Evolutionary conservation across 2,888 invertebrate species (phyloP), one percentile per base, ranked within the genome.

Genomic region (Pollenia angustigena): DNA sequence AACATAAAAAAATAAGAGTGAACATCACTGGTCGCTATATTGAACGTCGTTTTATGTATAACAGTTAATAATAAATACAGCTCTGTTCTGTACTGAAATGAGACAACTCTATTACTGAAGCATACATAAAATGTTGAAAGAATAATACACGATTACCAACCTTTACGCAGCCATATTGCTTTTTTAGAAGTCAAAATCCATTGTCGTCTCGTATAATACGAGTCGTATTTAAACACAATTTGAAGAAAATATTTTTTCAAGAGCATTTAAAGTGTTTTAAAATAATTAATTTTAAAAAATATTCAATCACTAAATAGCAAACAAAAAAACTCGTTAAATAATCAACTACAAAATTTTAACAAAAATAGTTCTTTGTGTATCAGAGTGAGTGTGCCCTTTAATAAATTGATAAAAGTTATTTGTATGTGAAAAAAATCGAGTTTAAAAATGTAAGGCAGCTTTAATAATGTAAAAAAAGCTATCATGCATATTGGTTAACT

Each of bases 171-270:
- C 84, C 87, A 88, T 85, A 84, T 84, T 88, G 83, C 75, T 86
- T 84, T 85, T 85, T 79, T 71, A 68, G 84, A 74, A 85, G 74
- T 87, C 87, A 64, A 88, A 87, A 88, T 89, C 81, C 85, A 64
- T 87, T 85, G 88, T 88, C 74, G 78, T 84, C 71, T 83, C 78
- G 42, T 87, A 74, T 85, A 32, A 32, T 32, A 32, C 32, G 32
- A 32, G 4, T 84, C 81, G 81, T 32, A 32, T 32, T 32, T 42
- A 72, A n/a, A 72, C 16, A 71, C 71, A 81, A 81, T 74, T 83
- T 69, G 66, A 74, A 81, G 54, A 69, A 79, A 72, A 64, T 68
- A 14, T 64, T 81, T 85, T 87, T 54, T 85, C 78, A 75, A 81
- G 58, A 78, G 69, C 66, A 81, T 78, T 80, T 80, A 71, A 23